Percentiles rank a stretch among this genome's conserved stretches.
Evolutionary conservation across 2,113 vertebrate genomes (phyloP).

Genomic region (Hymenochirus boettgeri): DNA sequence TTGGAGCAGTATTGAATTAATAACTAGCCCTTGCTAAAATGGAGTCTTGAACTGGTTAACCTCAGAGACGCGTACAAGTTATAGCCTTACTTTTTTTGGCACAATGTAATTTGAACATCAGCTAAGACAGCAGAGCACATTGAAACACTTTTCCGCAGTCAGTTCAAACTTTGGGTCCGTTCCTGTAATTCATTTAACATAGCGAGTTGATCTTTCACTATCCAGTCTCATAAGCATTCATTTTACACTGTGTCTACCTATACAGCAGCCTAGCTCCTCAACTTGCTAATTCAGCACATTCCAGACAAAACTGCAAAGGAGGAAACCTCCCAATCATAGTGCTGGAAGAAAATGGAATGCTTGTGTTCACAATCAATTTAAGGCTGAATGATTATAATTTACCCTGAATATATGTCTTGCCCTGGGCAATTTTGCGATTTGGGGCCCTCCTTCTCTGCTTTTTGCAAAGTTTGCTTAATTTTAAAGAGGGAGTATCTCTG

Average conservation of each 20-base stretch:
- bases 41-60: background rate
- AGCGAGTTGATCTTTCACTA: background rate
- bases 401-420: no score
- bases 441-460: no score
- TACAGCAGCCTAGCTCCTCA: background rate
- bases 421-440: no score
- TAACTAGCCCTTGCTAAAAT: background rate
- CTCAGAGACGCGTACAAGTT: background rate
- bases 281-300: background rate
- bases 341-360: background rate
- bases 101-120: background rate
- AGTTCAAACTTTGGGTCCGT: background rate
- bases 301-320: fast-evolving
- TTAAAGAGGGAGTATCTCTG: no score
- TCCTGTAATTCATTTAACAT: constrained; percentile 5
- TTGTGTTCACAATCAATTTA: background rate
- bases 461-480: no score
- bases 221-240: constrained; percentile 5
- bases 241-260: background rate
- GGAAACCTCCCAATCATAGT: background rate
- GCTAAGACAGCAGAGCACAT: background rate
- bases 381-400: background rate
- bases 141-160: constrained; percentile 4
- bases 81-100: background rate
- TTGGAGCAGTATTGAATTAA: background rate